Base-by-base conservation (phyloP, 2,888 invertebrate species). In the Chirona hameri region DNA sequence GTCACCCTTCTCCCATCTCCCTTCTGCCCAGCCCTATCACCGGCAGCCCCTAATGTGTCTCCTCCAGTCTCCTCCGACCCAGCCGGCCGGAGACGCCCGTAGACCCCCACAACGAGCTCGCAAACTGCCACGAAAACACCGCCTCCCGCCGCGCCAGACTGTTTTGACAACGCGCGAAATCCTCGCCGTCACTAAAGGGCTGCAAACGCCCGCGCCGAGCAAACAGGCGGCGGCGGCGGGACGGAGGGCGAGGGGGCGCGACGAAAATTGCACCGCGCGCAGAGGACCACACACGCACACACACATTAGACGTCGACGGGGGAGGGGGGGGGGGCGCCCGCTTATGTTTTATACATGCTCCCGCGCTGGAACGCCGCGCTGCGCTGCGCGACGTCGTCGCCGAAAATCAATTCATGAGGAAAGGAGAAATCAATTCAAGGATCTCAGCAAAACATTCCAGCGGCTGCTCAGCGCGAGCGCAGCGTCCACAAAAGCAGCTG, bases 311-410 rank as follows among this genome's bases (percentile, higher is more conserved):
- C 27, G 29, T 9, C 69, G 7, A 12, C 69, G 27, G 69, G 69
- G 14, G 69, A 29, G 27, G 29, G 27, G 27, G 27, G 69, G 69
- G 14, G 69, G 69, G 69, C 1, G 69, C 27, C 27, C 12, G 69
- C 27, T 69, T 27, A 69, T 69, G 69, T 69, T 69, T 69, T 69
- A 69, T 69, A n/a, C 69, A 69, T 69, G 29, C 69, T n/a, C 24
- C 69, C 69, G 27, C 12, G 69, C 27, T 10, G 24, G 27, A 29
- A 69, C 29, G 29, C 39, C 39, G 24, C 60, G 24, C 21, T 21
- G 24, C 60, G 18, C 60, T 18, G 60, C 60, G 60, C 52, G 24
- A 60, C 60, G 60, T 24, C 60, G 21, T 24, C 60, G 60, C 60
- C 60, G 60, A 21, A 21, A 60, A 24, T 60, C 60, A 24, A 60